Evolutionary conservation across 1,140 invertebrate species (phyloP), one percentile per base, ranked within the genome.

Genomic region (Atta cephalotes): DNA sequence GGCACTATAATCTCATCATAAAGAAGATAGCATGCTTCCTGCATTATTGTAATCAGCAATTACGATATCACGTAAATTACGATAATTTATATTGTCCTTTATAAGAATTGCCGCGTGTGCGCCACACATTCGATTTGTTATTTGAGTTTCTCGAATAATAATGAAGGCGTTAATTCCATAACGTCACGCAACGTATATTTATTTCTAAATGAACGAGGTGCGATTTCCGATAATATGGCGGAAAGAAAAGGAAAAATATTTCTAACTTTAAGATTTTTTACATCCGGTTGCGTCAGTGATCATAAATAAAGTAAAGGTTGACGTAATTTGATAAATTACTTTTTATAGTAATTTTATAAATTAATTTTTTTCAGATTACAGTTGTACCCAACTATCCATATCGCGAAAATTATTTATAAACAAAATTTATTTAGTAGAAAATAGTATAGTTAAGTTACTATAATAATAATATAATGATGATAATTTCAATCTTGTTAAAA

Each of bases 61-160:
- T 72, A 62, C 3, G 16, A 45, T 62, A 82, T 45, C 39, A 45
- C 39, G 9, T 45, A 45, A 45, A 45, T 45, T 45, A 45, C 5
- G 10, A 45, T 62, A 82, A 82, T 74, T 60, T 10, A 51, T 82
- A 39, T 51, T 16, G 16, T 58, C 14, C 18, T 58, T 81, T 81
- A 45, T n/a, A 10, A 71, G 14, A 56, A 58, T 39, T 71, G 70
- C 39, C 12, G 60, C 14, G 39, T 60, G 21, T 16, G 45, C n/a
- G 25, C 1, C 1, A 16, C 25, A 56, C 25, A 12, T 45, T 71
- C 9, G 16, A 6, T 60, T 82, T 21, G 9, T 72, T 51, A 62
- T 82, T 2, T 16, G 10, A 35, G 18, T 60, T 74, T 74, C 1
- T 74, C 16, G 6, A 71, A 60, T 49, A 82, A 3, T 71, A 82